Base-by-base conservation (phyloP, 2,113 vertebrate species). In the Empidonax traillii region DNA sequence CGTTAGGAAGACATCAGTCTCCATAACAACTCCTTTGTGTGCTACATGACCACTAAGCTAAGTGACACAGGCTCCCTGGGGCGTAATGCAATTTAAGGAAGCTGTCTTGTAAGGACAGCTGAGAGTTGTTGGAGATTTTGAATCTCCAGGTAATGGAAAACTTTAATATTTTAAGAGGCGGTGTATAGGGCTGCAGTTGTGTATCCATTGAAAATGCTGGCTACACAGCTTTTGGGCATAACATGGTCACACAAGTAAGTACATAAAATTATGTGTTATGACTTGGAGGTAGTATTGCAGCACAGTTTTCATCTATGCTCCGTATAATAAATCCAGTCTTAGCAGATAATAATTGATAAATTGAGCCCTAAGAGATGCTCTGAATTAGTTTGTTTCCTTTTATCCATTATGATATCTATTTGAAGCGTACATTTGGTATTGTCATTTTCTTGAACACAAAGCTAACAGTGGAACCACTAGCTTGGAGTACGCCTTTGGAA, bases 21-120 rank as follows among this genome's bases (percentile, higher is more conserved):
- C 94, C 93, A 87, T 96, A 96, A 97, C 96, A 97, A 96, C 92
- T 89, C 79, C 44, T 93, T 91, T 92, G 84, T 84, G 69, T 96
- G 58, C 85, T 89, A 25, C 59, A 43, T 49, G 83, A 93, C 93
- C 46, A 10, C 80, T 79, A 46, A 81, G 66, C 73, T 66, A 24
- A 90, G 73, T 86, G 65, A 66, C 92, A 73, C 24, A 76, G 66
- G 25, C 87, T 94, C 87, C 77, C 62, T 43, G 58, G n/a, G 67
- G 37, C 69, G 85, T 83, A 43, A 49, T 58, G 41, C 52, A 80
- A 31, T 80, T 81, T 63, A 78, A 73, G 46, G 53, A 90, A 71
- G 15, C 65, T 8, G 19, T 71, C 49, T 63, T 39, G 8, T 44
- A 69, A 77, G 71, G 86, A 85, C 20, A 94, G 63, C 61, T 84